Conservation (phyloP, 2,888 invertebrate species). For the Tillus elongatus region DNA sequence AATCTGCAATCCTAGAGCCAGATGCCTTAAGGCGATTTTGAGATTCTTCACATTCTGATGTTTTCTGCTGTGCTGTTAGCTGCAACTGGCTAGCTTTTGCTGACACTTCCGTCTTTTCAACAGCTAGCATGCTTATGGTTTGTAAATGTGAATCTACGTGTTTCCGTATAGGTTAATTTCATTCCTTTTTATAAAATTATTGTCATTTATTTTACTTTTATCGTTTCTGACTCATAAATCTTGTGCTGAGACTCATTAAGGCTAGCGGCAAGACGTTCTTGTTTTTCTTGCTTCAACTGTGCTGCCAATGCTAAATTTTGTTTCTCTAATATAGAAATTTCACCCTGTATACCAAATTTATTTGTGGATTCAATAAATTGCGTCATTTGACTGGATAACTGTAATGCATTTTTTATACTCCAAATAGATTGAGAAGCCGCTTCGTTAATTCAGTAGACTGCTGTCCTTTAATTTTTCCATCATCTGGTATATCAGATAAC, state of each 20-base stretch:
- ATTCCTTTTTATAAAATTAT: conserved; percentile 30
- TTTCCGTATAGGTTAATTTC: conserved; percentile 25
- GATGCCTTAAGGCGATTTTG: conserved; percentile 57
- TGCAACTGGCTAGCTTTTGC: conserved; percentile 49
- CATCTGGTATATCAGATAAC: conserved; percentile 11
- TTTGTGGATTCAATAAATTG: conserved; percentile 22
- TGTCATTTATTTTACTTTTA: conserved; percentile 25
- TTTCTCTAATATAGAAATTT: conserved; percentile 39
- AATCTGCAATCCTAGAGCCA: conserved; percentile 53
- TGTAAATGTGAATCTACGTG: conserved; percentile 54
- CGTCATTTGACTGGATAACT: conserved; percentile 45
- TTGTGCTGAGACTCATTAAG: conserved; percentile 44
- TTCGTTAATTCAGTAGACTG: conserved; percentile 6
- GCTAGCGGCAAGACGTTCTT: conserved; percentile 44
- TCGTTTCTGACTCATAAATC: conserved; percentile 27
- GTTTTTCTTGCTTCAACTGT: conserved; percentile 45
- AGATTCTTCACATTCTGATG: conserved; percentile 58
- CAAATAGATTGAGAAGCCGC: conserved; percentile 19
- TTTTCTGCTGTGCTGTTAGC: conserved; percentile 46
- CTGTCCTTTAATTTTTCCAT: conserved; percentile 10
- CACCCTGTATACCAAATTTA: conserved; percentile 9
- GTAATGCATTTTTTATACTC: conserved; percentile 44
- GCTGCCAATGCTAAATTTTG: conserved; percentile 48
- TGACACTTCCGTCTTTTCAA: conserved; percentile 78
- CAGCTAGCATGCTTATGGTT: conserved; percentile 78